These are phyloP conservation scores for Frieseomelitta varia DNA, from an alignment of 1,140 invertebrate genomes.

Conservation along the genomic window DNA sequence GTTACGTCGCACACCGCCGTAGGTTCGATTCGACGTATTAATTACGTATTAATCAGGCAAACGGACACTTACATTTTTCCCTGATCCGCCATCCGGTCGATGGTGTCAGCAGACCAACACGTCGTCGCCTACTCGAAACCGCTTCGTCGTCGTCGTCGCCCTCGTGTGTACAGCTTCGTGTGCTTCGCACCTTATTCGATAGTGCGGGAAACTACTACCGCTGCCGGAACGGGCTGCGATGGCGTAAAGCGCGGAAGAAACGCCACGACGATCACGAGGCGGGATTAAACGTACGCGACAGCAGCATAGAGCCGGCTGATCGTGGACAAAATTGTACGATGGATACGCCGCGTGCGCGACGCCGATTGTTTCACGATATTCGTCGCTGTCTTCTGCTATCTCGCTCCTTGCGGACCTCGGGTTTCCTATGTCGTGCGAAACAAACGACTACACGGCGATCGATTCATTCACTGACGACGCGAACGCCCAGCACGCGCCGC, in stretches of 20 bases:
- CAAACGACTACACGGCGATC: constrained; percentile 23
- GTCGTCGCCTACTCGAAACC: constrained; percentile 44
- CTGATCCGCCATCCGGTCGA: constrained; percentile 58
- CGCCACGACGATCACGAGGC: constrained; percentile 53
- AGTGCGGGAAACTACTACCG: background rate
- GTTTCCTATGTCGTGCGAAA: background rate
- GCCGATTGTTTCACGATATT: constrained; percentile 23
- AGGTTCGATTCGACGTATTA: background rate
- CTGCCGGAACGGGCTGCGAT: constrained; percentile 14
- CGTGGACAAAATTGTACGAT: constrained; percentile 33
- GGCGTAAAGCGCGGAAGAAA: constrained; percentile 4
- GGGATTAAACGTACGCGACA: constrained; percentile 1
- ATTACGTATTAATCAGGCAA: constrained; percentile 13
- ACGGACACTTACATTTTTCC: constrained; percentile 60
- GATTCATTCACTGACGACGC: constrained; percentile 27
- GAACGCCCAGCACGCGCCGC: constrained; percentile 18
- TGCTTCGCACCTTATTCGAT: background rate
- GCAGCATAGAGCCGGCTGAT: constrained; percentile 41
- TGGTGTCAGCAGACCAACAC: constrained; percentile 28
- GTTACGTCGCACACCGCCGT: background rate
- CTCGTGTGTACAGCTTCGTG: constrained; percentile 8
- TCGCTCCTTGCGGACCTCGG: constrained; percentile 1
- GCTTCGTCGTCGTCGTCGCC: background rate
- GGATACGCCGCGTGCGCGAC: constrained; percentile 50
- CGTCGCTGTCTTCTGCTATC: constrained; percentile 19